Conservation (phyloP, 2,113 vertebrate genomes). For the Aythya baeri region DNA sequence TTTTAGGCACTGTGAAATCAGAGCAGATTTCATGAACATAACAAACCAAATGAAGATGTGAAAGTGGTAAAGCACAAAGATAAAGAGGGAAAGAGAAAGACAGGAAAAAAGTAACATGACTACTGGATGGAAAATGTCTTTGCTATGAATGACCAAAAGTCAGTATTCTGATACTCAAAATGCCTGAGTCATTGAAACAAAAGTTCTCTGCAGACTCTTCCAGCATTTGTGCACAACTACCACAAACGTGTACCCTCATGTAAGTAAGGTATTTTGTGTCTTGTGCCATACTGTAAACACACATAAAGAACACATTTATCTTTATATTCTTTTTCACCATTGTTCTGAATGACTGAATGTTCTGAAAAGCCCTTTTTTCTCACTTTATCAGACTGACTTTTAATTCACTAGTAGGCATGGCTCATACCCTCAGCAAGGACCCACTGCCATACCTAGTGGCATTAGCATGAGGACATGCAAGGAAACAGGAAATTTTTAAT, state of each 20-base stretch:
- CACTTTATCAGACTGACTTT: background rate
- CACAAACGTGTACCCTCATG: background rate
- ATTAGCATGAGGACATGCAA: background rate
- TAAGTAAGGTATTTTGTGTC: background rate
- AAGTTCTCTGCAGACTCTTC: background rate
- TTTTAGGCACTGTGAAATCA: background rate
- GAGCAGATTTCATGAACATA: background rate
- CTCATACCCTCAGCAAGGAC: background rate
- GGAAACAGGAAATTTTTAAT: background rate
- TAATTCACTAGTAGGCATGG: rapidly evolving
- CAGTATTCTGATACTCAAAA: background rate
- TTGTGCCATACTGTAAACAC: rapidly evolving
- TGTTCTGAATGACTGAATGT: background rate
- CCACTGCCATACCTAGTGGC: background rate
- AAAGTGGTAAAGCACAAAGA: background rate
- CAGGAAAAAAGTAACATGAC: rapidly evolving
- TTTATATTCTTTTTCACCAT: background rate
- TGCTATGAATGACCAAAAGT: rapidly evolving
- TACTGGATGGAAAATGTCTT: background rate
- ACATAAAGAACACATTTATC: background rate
- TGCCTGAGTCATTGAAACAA: background rate
- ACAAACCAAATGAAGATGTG: background rate
- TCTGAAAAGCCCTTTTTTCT: background rate
- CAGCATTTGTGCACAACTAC: background rate
- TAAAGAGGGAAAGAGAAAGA: background rate